A percentile compares a stretch with the other conserved stretches of the same genome.
phyloP scores from a whole-genome alignment of 2,797 vertebrate genomes.

The Columba guinea region DNA sequence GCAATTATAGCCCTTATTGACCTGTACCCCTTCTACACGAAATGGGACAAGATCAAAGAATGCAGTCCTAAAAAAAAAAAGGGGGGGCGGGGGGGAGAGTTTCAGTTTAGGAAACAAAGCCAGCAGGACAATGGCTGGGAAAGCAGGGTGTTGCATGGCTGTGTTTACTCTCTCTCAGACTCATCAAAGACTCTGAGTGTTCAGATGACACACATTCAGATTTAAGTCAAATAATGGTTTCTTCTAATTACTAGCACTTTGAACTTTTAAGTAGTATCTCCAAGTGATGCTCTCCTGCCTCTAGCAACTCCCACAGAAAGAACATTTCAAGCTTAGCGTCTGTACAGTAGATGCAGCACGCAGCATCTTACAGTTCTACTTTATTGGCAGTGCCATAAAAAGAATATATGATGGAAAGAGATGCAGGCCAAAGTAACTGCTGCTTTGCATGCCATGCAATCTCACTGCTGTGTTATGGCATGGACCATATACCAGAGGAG shows the following conservation, averaged over 20 bases:
- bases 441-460: neutral
- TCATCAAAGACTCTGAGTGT: neutral
- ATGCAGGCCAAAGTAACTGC: neutral
- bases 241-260: neutral
- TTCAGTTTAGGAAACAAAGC: neutral
- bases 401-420: neutral
- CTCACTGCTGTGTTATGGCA: neutral
- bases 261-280: neutral
- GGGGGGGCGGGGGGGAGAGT: neutral
- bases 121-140: neutral
- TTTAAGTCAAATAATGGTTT: neutral
- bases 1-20: neutral
- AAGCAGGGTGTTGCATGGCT: neutral
- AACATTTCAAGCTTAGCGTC: neutral
- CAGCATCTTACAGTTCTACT: neutral
- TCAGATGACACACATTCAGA: neutral
- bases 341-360: neutral
- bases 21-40: neutral
- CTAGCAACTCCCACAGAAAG: conserved; percentile 16
- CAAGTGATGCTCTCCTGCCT: neutral
- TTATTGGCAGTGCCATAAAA: neutral
- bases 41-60: neutral
- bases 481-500: neutral
- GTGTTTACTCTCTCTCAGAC: neutral
- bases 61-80: neutral